phyloP scores from a whole-genome alignment of 2,888 invertebrate genomes.

The Acleris literana region DNA sequence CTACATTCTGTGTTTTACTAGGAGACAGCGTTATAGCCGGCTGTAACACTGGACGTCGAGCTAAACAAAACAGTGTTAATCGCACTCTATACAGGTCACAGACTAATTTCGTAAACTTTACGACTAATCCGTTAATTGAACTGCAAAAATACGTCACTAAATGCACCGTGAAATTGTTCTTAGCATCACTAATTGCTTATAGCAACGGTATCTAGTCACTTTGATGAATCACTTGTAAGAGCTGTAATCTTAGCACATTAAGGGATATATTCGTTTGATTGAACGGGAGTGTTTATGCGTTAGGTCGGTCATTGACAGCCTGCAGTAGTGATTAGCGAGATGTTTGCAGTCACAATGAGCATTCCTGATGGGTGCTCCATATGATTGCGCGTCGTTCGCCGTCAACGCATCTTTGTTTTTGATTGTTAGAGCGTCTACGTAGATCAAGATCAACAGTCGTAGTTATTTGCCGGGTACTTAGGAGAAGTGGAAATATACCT shows the following conservation, averaged over 20 bases:
- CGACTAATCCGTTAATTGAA: conserved; percentile 10
- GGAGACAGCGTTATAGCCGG: conserved; percentile 24
- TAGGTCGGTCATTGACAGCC: conserved; percentile 69
- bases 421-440: conserved; percentile 29
- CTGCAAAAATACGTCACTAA: conserved; percentile 44
- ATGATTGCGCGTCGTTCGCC: conserved; percentile 27
- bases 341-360: conserved; percentile 36
- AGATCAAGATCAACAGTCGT: conserved; percentile 28
- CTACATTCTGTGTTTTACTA: neutral
- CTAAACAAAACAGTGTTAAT: conserved; percentile 34
- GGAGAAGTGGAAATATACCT: neutral
- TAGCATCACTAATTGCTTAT: conserved; percentile 58
- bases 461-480: neutral
- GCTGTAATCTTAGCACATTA: conserved; percentile 39
- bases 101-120: conserved; percentile 34
- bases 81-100: conserved; percentile 31
- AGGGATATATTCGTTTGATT: conserved; percentile 42
- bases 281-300: conserved; percentile 37
- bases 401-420: conserved; percentile 31
- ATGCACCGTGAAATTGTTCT: conserved; percentile 65
- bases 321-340: conserved; percentile 64
- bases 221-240: conserved; percentile 13
- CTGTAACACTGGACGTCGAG: conserved; percentile 16
- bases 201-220: conserved; percentile 44
- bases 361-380: conserved; percentile 33